Evolutionary conservation across 2,113 vertebrate genomes (phyloP), one percentile per base, ranked within the genome.

Genomic region (Peromyscus californicus): DNA sequence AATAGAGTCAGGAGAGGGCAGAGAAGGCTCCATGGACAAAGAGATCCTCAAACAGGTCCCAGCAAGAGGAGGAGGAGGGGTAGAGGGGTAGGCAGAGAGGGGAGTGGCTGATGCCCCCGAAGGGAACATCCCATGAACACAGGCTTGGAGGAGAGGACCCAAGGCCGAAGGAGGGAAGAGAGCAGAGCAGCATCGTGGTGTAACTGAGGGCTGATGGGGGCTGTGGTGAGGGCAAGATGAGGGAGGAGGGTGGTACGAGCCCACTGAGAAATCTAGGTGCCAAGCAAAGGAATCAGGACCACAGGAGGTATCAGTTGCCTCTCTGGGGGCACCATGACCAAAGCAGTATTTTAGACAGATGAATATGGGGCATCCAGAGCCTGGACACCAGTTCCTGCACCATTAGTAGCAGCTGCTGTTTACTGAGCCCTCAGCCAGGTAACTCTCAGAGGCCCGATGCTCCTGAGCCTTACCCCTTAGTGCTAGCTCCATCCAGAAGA

Each of bases 131-230:
- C 70, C 26, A 2, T 7, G 57, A 48, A 8, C 17, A 39, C 51
- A 16, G 21, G 48, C 21, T 70, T 22, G 31, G 31, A 36, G 19
- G 29, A 6, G 22, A 92, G 33, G 31, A 19, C 5, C 7, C 61
- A 39, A 61, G 67, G 42, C 83, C 24, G 80, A 21, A 1, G 31
- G 65, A 86, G 42, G 2, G 29, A 67, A 63, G 54, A 7, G 4
- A 45, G 29, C 6, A 8, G 59, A 0, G 5, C 29, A 0, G 54
- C 31, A 7, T 1, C 10, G 9, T 0, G 0, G 9, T 59, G 67
- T 36, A 24, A 63, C 42, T 2, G 13, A 36, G 45, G 29, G 33
- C 31, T 42, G 80, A 42, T 33, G 48, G 54, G 67, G 26, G 8
- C 33, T 21, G 11, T 11, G 5, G 36, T 0, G 36, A 10, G 17